Base-by-base conservation (phyloP, 2,113 vertebrate genomes). In the Ictalurus punctatus region DNA sequence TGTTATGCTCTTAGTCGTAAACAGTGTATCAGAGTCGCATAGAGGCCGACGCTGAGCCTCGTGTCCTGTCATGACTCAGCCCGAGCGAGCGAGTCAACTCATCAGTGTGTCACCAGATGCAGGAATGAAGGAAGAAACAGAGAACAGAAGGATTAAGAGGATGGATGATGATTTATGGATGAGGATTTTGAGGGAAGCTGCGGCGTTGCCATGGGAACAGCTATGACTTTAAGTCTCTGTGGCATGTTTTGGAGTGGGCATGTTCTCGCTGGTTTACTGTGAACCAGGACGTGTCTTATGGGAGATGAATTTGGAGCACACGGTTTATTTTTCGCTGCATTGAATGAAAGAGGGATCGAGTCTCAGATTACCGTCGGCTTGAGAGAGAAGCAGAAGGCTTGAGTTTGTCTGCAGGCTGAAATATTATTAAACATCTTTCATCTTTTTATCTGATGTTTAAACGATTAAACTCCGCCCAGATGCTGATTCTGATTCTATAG, bases 201-300 rank as follows among this genome's bases (percentile, higher is more conserved):
- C 30, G 5, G 40, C 1, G 71, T 78, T 87, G 34, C 74, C 40
- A 63, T 48, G 44, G 78, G 12, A 82, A 40, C 78, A 69, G 86
- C 52, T 3, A 13, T 52, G 59, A 30, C 59, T 48, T 80, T 30
- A 80, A 61, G n/a, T 56, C 27, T 37, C 27, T 17, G 78, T 34
- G 52, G 27, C 23, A 17, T 82, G 81, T 61, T 83, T 37, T 23
- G 56, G 54, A 37, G 54, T 61, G 40, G 19, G 58, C 9, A 40
- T 37, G 56, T 59, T 82, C 65, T 83, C 19, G 1, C 37, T 12
- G 86, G 85, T 85, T 81, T 71, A 81, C 81, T 65, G 73, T 79
- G 74, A 87, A 89, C 79, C 88, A 23, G 90, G 87, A 81, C 90
- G 73, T 83, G 63, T 83, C 85, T 34, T n/a, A 82, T n/a, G 90